Evolutionary conservation across 2,113 vertebrate genomes (phyloP).

Genomic region (Austrofundulus limnaeus): DNA sequence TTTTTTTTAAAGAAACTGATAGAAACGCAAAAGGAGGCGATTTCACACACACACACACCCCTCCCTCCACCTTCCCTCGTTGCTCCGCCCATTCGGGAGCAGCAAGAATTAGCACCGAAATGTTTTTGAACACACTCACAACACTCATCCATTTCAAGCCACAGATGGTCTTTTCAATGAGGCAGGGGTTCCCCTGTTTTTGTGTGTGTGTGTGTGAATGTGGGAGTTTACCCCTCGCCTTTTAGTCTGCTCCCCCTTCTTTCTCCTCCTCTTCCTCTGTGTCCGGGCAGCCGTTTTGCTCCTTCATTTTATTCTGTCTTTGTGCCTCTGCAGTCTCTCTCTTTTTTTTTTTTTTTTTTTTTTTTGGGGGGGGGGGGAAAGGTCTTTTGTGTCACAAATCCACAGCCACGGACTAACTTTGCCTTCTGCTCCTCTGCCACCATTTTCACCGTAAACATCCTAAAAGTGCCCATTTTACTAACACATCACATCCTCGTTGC

Average conservation of each 20-base stretch:
- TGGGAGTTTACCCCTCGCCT: constrained; percentile 72
- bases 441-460: constrained; percentile 64
- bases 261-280: constrained; percentile 58
- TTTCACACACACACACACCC: constrained; percentile 57
- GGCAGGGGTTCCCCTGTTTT: constrained; percentile 67
- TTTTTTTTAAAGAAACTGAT: constrained; percentile 62
- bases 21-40: constrained; percentile 55
- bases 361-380: constrained; percentile 30
- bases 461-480: background rate
- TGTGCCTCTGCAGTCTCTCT: constrained; percentile 74
- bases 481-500: constrained; percentile 2
- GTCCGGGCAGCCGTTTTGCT: constrained; percentile 76
- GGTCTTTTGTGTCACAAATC: constrained; percentile 74
- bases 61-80: constrained; percentile 44
- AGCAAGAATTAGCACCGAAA: constrained; percentile 72
- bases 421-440: constrained; percentile 78
- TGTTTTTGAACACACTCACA: constrained; percentile 62
- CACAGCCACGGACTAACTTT: constrained; percentile 58
- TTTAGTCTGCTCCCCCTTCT: constrained; percentile 47
- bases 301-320: constrained; percentile 78
- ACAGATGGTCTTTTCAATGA: constrained; percentile 85
- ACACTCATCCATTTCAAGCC: constrained; percentile 82
- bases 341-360: too few species aligned
- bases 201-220: constrained; percentile 66
- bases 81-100: constrained; percentile 63